Evolutionary conservation across 2,888 invertebrate species (phyloP).

Genomic region (Timema cristinae): DNA sequence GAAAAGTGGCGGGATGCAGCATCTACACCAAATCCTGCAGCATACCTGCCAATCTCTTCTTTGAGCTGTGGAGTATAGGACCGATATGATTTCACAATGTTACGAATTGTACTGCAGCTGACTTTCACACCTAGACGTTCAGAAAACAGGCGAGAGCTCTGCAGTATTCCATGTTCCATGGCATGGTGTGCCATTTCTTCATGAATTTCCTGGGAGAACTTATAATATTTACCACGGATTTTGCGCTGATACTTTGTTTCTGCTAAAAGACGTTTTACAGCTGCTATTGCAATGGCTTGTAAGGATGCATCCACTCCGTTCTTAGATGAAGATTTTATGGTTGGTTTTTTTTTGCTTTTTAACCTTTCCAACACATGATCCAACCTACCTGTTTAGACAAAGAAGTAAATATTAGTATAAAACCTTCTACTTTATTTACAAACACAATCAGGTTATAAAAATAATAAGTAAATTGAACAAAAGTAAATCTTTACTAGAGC

Average conservation of each 20-base stretch:
- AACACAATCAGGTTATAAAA: too few species aligned
- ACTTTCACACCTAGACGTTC: conserved; percentile 35
- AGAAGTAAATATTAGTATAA: too few species aligned
- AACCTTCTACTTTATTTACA: too few species aligned
- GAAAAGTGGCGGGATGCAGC: conserved; percentile 35
- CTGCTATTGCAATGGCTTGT: conserved; percentile 35
- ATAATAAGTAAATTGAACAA: too few species aligned
- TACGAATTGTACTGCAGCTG: conserved; percentile 38
- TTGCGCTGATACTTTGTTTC: conserved; percentile 36
- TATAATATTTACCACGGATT: conserved; percentile 37
- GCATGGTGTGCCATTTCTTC: conserved; percentile 38
- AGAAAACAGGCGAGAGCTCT: conserved; percentile 35
- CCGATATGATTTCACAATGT: conserved; percentile 36
- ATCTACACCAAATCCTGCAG: conserved; percentile 35
- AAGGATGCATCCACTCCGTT: too few species aligned
- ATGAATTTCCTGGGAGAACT: conserved; percentile 35
- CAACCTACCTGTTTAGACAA: too few species aligned
- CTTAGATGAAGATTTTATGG: too few species aligned
- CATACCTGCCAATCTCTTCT: conserved; percentile 37
- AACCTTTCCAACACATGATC: too few species aligned
- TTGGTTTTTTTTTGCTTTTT: too few species aligned
- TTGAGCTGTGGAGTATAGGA: conserved; percentile 34
- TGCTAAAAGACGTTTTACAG: conserved; percentile 36
- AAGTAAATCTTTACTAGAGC: too few species aligned
- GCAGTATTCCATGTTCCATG: conserved; percentile 34